A percentile compares a stretch with the other conserved stretches of the same genome.
Evolutionary conservation across 1,140 invertebrate genomes (phyloP).

Genomic region (Tetramorium simillimum): DNA sequence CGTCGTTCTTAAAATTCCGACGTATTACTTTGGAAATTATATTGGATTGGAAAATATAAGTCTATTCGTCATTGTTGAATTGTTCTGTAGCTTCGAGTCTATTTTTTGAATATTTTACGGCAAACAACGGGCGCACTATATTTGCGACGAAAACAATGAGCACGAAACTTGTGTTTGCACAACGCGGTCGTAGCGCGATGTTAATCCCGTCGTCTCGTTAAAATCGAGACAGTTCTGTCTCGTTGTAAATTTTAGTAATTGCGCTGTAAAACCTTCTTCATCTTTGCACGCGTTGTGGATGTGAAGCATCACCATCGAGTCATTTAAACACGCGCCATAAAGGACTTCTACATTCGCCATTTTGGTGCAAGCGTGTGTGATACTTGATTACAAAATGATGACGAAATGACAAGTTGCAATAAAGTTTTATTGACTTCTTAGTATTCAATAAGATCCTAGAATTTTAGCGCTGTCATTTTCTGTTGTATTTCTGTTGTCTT

Average conservation of each 20-base stretch:
- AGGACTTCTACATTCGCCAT: conserved; percentile 34
- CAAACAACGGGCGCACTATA: conserved; percentile 14
- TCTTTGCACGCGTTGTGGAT: conserved; percentile 26
- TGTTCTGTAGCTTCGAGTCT: not conserved
- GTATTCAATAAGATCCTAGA: not conserved
- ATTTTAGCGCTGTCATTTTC: not conserved
- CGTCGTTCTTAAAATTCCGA: not conserved
- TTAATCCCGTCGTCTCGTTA: conserved; percentile 53
- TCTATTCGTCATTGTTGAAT: not conserved
- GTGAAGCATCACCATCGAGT: conserved; percentile 31
- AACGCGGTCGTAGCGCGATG: conserved; percentile 27
- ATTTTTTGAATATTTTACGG: conserved; percentile 20
- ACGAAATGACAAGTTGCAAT: conserved; percentile 48
- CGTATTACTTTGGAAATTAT: not conserved
- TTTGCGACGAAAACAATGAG: conserved; percentile 58
- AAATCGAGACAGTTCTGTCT: conserved; percentile 36
- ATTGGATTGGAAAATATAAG: not conserved
- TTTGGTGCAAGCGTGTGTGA: conserved; percentile 14
- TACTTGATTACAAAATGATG: conserved; percentile 15
- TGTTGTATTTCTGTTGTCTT: not conserved
- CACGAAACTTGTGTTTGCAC: conserved; percentile 46
- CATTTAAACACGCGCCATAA: conserved; percentile 47
- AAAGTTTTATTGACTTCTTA: conserved; percentile 49
- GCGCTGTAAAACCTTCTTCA: conserved; percentile 63
- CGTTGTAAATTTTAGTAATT: conserved; percentile 70